Percentiles rank a stretch among this genome's conserved stretches.
Evolutionary conservation across 1,140 invertebrate species (phyloP).

Genomic region (Tetramorium parvispinum): DNA sequence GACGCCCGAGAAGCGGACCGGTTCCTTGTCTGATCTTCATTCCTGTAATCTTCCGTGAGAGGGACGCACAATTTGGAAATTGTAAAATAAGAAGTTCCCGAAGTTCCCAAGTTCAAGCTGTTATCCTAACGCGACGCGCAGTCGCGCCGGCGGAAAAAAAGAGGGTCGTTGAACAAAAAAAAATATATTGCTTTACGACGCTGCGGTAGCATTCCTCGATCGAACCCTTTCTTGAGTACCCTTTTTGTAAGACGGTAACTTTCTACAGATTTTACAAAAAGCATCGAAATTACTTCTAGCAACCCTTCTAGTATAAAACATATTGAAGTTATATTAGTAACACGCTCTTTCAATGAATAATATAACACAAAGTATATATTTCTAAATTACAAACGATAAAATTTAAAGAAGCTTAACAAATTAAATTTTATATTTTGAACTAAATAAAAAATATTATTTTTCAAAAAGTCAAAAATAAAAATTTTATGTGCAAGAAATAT

Average conservation of each 20-base stretch:
- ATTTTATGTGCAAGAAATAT: neutral
- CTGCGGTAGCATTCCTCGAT: constrained; percentile 23
- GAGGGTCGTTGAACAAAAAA: constrained; percentile 29
- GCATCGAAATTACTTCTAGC: neutral
- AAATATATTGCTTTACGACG: constrained; percentile 33
- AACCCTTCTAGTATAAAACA: neutral
- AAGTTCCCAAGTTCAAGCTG: neutral
- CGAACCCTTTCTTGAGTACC: neutral
- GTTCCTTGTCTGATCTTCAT: constrained; percentile 63
- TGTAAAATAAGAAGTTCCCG: constrained; percentile 63
- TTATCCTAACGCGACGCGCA: constrained; percentile 3
- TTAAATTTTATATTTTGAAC: neutral
- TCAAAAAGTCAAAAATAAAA: too few species aligned
- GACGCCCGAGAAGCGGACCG: constrained; percentile 58
- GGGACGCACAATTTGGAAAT: constrained; percentile 63
- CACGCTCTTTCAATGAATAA: neutral
- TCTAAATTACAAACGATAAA: neutral
- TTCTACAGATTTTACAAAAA: constrained; percentile 22
- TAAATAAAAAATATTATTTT: constrained; percentile 8
- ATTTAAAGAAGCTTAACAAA: neutral
- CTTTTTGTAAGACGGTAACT: constrained; percentile 20
- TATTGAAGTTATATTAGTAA: neutral
- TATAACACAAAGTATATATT: neutral
- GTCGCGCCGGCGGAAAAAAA: constrained; percentile 3
- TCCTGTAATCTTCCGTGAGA: constrained; percentile 58